A percentile compares a stretch with the other conserved stretches of the same genome.
Conservation (phyloP, 2,888 invertebrate species). For the Lycia hirtaria region DNA sequence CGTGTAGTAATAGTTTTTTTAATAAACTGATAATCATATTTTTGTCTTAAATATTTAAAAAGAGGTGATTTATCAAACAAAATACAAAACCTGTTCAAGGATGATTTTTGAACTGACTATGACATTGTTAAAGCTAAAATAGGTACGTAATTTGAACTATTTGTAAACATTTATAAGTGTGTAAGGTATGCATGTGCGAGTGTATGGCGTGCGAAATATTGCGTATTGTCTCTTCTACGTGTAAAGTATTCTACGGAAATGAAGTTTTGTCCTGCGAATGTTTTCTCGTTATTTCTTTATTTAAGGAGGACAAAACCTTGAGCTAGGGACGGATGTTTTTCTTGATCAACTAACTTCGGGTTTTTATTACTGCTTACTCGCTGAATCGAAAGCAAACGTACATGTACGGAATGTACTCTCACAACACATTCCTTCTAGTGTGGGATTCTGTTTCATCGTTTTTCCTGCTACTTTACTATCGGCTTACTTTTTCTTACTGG, state of each 20-base stretch:
- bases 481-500: no score
- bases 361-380: neutral
- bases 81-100: no score
- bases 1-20: no score
- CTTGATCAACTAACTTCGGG: slow-evolving; percentile 1
- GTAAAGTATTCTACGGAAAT: slow-evolving; percentile 2
- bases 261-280: neutral
- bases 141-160: no score
- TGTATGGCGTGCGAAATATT: neutral
- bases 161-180: neutral
- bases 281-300: slow-evolving; percentile 1
- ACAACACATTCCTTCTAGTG: neutral
- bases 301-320: neutral
- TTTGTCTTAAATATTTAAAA: no score
- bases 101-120: no score
- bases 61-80: no score
- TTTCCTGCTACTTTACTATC: neutral
- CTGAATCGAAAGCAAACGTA: neutral
- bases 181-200: neutral
- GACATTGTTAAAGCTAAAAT: no score
- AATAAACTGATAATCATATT: no score
- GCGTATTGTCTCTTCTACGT: neutral
- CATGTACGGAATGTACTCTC: no score
- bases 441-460: neutral
- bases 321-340: neutral